phyloP scores from a whole-genome alignment of 2,113 vertebrate genomes.

The Ictidomys tridecemlineatus region DNA sequence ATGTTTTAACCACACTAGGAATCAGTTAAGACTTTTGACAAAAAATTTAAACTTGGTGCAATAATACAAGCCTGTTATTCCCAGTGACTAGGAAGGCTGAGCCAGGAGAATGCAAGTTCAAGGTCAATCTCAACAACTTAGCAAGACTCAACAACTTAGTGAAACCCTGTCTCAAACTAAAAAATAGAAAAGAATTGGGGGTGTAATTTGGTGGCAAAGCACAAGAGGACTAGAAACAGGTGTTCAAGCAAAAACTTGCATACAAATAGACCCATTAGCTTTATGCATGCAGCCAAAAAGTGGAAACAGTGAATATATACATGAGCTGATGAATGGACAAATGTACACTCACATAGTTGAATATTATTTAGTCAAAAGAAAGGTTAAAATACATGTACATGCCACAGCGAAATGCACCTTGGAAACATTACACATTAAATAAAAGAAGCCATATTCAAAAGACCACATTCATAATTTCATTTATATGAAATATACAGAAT shows the following conservation, averaged over 20 bases:
- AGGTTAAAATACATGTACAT: not conserved
- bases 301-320: not conserved
- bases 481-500: not conserved
- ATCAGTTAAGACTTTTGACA: not conserved
- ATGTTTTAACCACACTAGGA: not conserved
- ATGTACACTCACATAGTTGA: not conserved
- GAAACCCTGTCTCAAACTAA: not conserved
- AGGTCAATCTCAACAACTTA: not conserved
- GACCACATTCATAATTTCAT: not conserved
- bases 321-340: not conserved
- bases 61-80: not conserved
- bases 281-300: conserved; percentile 33
- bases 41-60: not conserved
- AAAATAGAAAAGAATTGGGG: not conserved
- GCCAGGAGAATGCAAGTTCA: not conserved
- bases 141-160: not conserved
- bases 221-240: not conserved
- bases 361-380: not conserved
- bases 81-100: not conserved
- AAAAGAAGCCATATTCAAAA: not conserved
- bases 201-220: not conserved
- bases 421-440: not conserved
- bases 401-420: not conserved
- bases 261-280: not conserved
- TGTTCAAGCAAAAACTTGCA: conserved; percentile 26